Base-by-base conservation (phyloP, 2,113 vertebrate species). In the Bos indicus region DNA sequence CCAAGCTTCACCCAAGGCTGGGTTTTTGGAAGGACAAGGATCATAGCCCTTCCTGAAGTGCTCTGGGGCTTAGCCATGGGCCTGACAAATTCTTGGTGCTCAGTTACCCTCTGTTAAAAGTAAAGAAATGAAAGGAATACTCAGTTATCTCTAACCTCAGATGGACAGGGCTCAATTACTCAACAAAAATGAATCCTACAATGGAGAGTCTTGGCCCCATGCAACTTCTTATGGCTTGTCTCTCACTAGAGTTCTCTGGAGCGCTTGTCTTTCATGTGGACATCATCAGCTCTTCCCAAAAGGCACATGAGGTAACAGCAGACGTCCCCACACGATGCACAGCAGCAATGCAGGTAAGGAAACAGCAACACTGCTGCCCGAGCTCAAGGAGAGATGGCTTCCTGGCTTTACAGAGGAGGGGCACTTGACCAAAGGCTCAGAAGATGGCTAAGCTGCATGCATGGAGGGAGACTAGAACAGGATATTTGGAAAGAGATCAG, bases 341-440 rank as follows among this genome's bases (percentile, higher is more conserved):
- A 40, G 30, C 33, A 84, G 25, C 26, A 80, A 33, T 13, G 1
- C n/a, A n/a, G 60, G 33, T 43, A 96, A 46, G 48, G 10, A 30
- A 56, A 64, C 0, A 21, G 77, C 10, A 25, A 48, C 0, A 13
- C n/a, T 40, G 40, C 52, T 48, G 7, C 13, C 3, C 0, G 10
- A 80, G 33, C n/a, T 90, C 64, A 54, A 19, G 23, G 33, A 81
- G 43, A 87, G 28, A 64, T 16, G 46, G 21, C 52, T 43, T 85
- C 51, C 10, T 46, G 6, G 14, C 48, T 93, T 74, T 15, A 14
- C 1, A 5, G 57, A 88, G 33, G 25, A 74, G 7, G 12, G 0
- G 6, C 10, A 10, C 12, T 56, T 12, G 43, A 97, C 54, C 15
- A 23, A 67, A 90, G 33, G 60, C 16, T 51, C 19, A 0, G 23